Conservation (phyloP, 2,888 invertebrate genomes). For the Napeogenes inachia region DNA sequence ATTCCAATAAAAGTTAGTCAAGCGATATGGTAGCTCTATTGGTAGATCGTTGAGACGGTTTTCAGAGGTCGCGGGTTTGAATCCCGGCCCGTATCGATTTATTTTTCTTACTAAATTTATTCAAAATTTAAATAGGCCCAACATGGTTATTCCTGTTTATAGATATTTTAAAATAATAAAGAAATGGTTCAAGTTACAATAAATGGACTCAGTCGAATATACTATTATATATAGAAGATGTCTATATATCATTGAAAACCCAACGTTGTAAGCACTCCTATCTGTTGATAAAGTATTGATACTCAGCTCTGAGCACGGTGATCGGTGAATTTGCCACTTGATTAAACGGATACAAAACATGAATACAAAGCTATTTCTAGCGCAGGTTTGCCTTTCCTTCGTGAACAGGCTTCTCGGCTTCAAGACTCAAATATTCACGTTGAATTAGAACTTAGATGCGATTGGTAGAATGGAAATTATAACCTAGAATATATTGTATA, state of each 20-base stretch:
- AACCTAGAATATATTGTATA: background rate
- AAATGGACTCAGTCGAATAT: too few relatives aligned
- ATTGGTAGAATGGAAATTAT: background rate
- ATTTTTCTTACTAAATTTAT: too few relatives aligned
- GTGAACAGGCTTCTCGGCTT: slow-evolving; percentile 27
- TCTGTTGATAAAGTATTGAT: slow-evolving; percentile 12
- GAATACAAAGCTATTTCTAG: slow-evolving; percentile 25
- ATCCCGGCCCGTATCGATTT: too few relatives aligned
- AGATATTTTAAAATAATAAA: too few relatives aligned
- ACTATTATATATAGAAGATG: slow-evolving; percentile 10
- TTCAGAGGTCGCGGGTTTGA: too few relatives aligned
- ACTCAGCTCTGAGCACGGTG: slow-evolving; percentile 19
- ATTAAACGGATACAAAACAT: slow-evolving; percentile 27
- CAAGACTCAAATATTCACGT: slow-evolving; percentile 1
- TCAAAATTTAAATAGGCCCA: too few relatives aligned
- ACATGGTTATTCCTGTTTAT: too few relatives aligned
- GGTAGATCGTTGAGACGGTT: too few relatives aligned
- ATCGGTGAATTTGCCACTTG: slow-evolving; percentile 28
- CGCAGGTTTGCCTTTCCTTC: slow-evolving; percentile 28
- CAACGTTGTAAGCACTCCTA: background rate
- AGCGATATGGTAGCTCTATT: too few relatives aligned
- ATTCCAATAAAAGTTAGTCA: too few relatives aligned
- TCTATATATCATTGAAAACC: slow-evolving; percentile 5
- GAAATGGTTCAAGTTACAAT: too few relatives aligned
- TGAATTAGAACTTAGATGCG: background rate